Evolutionary conservation across 2,113 vertebrate genomes (phyloP).

Genomic region (Thalassarche chlororhynchos): DNA sequence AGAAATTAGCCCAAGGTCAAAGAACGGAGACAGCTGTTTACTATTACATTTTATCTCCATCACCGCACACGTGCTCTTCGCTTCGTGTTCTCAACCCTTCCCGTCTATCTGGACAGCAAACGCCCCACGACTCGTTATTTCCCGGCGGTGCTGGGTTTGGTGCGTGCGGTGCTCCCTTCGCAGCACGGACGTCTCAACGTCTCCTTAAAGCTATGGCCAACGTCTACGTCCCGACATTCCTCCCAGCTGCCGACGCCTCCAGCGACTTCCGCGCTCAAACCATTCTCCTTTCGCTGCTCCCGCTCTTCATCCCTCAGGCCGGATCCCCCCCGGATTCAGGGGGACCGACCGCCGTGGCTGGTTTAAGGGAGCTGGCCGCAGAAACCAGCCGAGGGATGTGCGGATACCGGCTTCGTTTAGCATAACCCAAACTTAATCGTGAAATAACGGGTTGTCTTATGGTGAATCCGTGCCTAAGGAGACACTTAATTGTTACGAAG

Average conservation of each 20-base stretch:
- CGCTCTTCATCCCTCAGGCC: no score
- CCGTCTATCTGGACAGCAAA: no score
- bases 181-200: rapidly evolving
- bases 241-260: not conserved
- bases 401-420: rapidly evolving
- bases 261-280: rapidly evolving
- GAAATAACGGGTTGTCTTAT: rapidly evolving
- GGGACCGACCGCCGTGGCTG: rapidly evolving
- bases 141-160: no score
- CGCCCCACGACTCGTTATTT: rapidly evolving
- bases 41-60: not conserved
- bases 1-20: not conserved
- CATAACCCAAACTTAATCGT: rapidly evolving
- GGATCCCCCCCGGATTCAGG: no score
- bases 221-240: rapidly evolving
- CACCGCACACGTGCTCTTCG: not conserved
- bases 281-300: not conserved
- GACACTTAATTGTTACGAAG: rapidly evolving
- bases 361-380: no score
- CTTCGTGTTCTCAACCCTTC: not conserved
- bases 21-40: not conserved
- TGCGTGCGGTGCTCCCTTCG: rapidly evolving
- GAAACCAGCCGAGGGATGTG: no score
- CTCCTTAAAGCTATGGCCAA: rapidly evolving
- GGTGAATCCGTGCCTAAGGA: not conserved